Base-by-base conservation (phyloP, 2,113 vertebrate genomes). In the Aramus guarauna region DNA sequence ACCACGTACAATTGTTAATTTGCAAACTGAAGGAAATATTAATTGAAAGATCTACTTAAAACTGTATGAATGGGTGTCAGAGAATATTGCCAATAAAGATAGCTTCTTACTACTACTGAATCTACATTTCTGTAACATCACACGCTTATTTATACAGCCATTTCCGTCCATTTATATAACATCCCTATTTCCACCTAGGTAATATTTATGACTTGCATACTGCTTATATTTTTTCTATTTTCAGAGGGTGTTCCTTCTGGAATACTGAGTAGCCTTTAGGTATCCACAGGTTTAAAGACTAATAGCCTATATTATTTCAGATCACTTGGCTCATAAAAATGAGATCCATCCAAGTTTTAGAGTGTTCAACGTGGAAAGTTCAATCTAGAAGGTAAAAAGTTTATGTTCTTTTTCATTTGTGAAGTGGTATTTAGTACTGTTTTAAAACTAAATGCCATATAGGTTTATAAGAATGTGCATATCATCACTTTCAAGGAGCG, bases 11-110 rank as follows among this genome's bases (percentile, higher is more conserved):
- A 41, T 15, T 11, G 16, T 21, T 26, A 73, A 45, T 30, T 48
- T 48, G 43, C 30, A 69, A 73, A 86, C 3, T 5, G n/a, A 84
- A 58, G 37, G 68, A 80, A 91, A 58, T 62, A 52, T 3, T 26
- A 23, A 73, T 22, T 5, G 0, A 24, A 75, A 85, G 20, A 71
- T 9, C 12, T 41, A 43, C n/a, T 52, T 19, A 4, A 4, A 84
- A 71, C 22, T 7, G 0, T 12, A 55, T 4, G 39, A 87, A 60
- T 13, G 20, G 0, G 0, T 32, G 58, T 13, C 47, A 71, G 24
- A 47, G 41, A 74, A 45, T 32, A 69, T 0, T 17, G 55, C 37
- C 86, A 95, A 48, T 48, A 63, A 50, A 50, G 39, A 63, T 0
- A 39, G 8, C 17, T 66, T 84, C 67, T 85, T 60, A 17, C 9